Conservation (phyloP, 2,888 invertebrate species). For the Tipula helvola region DNA sequence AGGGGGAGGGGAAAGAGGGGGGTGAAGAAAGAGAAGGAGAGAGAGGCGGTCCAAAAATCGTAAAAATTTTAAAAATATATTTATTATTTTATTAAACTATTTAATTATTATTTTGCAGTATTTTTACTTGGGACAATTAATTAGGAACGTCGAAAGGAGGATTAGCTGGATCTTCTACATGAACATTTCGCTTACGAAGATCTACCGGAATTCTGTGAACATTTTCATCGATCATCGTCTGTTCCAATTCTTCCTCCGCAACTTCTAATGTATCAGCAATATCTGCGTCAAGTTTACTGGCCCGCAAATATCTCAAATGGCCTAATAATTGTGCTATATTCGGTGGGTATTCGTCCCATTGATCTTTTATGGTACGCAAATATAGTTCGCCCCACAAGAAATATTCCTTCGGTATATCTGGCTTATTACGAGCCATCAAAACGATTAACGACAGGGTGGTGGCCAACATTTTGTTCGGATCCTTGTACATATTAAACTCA, state of each 20-base stretch:
- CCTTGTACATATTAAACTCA: background rate
- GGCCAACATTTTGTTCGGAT: background rate
- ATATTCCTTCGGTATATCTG: conserved; percentile 17
- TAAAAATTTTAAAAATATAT: no score
- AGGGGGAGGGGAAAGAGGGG: no score
- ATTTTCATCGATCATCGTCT: background rate
- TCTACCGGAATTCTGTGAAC: background rate
- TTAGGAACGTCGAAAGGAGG: background rate
- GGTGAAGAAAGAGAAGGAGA: no score
- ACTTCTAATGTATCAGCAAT: background rate
- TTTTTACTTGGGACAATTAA: no score
- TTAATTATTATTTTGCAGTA: no score
- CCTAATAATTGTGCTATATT: conserved; percentile 17
- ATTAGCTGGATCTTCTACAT: no score
- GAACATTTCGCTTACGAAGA: background rate
- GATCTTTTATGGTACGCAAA: conserved; percentile 17
- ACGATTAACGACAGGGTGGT: background rate
- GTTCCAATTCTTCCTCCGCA: background rate
- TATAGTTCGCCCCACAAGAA: conserved; percentile 16
- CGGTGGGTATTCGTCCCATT: conserved; percentile 17
- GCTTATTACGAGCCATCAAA: conserved; percentile 14
- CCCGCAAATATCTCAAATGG: conserved; percentile 12
- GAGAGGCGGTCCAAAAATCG: no score
- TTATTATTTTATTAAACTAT: no score
- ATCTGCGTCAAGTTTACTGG: background rate